Percentiles rank a stretch among this genome's conserved stretches.
These are phyloP conservation scores for Nothura maculosa DNA, from an alignment of 2,797 vertebrate species.

Conservation along the genomic window DNA sequence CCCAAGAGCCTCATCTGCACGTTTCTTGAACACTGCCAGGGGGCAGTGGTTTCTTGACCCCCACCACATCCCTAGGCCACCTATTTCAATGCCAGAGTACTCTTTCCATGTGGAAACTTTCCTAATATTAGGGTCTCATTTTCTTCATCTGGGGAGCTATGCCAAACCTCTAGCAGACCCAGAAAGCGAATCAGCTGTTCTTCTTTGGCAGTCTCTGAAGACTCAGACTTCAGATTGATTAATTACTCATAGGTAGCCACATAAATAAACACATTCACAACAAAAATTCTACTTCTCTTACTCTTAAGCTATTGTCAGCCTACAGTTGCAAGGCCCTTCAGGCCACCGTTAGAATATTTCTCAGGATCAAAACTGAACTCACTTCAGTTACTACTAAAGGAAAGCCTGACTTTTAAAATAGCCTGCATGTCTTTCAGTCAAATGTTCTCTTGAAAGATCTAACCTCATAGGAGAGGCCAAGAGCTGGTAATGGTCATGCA, in stretches of 20 bases:
- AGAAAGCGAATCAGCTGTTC: background rate
- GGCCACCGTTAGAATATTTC: fast-evolving
- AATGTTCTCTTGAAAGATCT: background rate
- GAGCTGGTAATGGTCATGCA: background rate
- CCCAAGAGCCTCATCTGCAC: too few species aligned
- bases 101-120: too few species aligned
- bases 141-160: background rate
- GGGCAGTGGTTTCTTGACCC: too few species aligned
- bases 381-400: background rate
- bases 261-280: background rate
- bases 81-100: too few species aligned
- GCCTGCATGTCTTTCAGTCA: background rate
- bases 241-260: background rate
- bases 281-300: background rate
- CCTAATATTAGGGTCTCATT: background rate
- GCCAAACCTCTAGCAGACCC: background rate
- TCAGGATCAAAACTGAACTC: background rate
- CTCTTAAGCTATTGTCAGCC: background rate
- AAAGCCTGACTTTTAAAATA: background rate
- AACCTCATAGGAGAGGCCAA: background rate
- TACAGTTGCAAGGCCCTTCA: background rate
- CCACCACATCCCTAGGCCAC: too few species aligned
- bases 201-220: background rate
- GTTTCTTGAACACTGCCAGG: too few species aligned
- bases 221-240: background rate